A percentile compares a stretch with the other conserved stretches of the same genome.
Evolutionary conservation across 2,888 invertebrate species (phyloP).

Genomic region (Chorisops tibialis): DNA sequence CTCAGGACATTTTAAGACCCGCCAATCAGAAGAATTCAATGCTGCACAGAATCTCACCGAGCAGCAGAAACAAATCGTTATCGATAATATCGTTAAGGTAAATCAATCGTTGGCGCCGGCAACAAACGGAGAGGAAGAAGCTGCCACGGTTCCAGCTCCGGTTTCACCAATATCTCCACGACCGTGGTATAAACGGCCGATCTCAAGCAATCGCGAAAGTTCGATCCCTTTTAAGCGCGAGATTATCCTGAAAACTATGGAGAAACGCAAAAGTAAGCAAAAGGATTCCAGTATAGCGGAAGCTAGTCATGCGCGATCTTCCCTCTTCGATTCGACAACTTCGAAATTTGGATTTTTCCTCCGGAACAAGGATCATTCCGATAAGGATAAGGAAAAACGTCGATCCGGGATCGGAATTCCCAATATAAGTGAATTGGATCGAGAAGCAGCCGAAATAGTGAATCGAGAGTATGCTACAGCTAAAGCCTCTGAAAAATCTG

Average conservation of each 20-base stretch:
- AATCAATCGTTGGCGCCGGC: slow-evolving; percentile 23
- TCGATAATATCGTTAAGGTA: slow-evolving; percentile 37
- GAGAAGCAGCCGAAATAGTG: slow-evolving; percentile 69
- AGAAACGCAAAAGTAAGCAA: slow-evolving; percentile 47
- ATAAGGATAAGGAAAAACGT: slow-evolving; percentile 53
- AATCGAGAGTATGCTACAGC: slow-evolving; percentile 35
- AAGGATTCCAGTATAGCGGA: slow-evolving; percentile 53
- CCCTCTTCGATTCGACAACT: slow-evolving; percentile 50
- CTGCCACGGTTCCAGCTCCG: background rate
- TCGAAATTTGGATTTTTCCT: slow-evolving; percentile 34
- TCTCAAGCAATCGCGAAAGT: slow-evolving; percentile 38
- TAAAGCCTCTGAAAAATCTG: slow-evolving; percentile 38
- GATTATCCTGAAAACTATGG: slow-evolving; percentile 36
- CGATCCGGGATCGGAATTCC: slow-evolving; percentile 62
- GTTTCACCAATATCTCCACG: slow-evolving; percentile 53
- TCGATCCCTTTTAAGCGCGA: slow-evolving; percentile 39
- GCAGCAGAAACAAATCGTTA: slow-evolving; percentile 35
- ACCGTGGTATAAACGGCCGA: slow-evolving; percentile 65
- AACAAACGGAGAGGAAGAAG: background rate
- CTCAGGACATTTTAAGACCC: background rate
- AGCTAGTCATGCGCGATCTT: slow-evolving; percentile 56
- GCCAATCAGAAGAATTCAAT: background rate
- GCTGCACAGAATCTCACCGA: slow-evolving; percentile 29
- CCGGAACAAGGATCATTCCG: slow-evolving; percentile 34
- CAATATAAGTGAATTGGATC: slow-evolving; percentile 75